Base-by-base conservation (phyloP, 2,797 vertebrate genomes). In the Phylloscopus collybita region DNA sequence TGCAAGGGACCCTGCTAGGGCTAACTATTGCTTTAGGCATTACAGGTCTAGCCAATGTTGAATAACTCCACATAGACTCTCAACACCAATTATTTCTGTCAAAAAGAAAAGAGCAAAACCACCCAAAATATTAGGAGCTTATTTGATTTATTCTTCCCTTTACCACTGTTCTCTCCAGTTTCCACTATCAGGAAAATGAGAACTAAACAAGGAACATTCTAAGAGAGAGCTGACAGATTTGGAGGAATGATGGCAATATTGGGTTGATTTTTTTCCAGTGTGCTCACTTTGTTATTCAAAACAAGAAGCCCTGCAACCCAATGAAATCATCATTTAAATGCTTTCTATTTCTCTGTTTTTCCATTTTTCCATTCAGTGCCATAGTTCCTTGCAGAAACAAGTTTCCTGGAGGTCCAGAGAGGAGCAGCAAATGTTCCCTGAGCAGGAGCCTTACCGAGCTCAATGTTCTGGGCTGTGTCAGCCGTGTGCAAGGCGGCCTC, bases 401-500 rank as follows among this genome's bases (percentile, higher is more conserved):
- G 10, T 32, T 34, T 29, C 64, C 60, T 66, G 42, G 40, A 17
- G 30, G 29, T n/a, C 5, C 1, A 36, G 23, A 42, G 9, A 80
- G 54, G 34, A 56, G 19, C 54, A 80, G 51, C 62, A 42, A 79
- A 20, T 1, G 8, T 8, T 16, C 21, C 30, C 17, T 16, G 25
- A 29, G 21, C 5, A 13, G 59, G 22, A 10, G 18, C 30, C 98
- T 98, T 91, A 99, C 99, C 99, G 1, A 99, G 98, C 88, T 99
- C 99, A 21, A 99, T 98, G 97, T 99, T 99, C 98, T 99, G 99
- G 4, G 99, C 98, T 0, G 99, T 99, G 95, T 99, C 99, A 1
- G 99, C 99, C 1, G 98, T 98, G 84, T 99, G 99, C 42, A 99
- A 97, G 7, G 98, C 98, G 0, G 98, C 98, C 97, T 99, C 99